Evolutionary conservation across 2,888 invertebrate species (phyloP).

Genomic region (Lordiphosa fenestrarum): DNA sequence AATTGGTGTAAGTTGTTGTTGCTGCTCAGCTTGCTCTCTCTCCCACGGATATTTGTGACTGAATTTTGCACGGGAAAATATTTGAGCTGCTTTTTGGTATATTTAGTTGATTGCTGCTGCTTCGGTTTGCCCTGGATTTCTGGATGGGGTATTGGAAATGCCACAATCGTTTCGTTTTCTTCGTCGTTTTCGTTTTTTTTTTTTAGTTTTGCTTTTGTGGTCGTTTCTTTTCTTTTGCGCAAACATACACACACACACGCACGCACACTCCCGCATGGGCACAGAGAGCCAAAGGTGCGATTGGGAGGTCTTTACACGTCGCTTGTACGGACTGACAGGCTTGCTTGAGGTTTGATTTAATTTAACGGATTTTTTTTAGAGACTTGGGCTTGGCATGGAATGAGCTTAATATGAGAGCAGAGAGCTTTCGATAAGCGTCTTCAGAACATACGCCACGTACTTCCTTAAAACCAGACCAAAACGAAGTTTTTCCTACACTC

Average conservation of each 20-base stretch:
- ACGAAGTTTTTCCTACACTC: too few species aligned
- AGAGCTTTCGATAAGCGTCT: too few species aligned
- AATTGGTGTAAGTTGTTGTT: slow-evolving; percentile 1
- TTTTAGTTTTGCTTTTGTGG: slow-evolving; percentile 8
- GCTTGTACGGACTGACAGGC: not conserved
- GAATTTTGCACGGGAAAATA: not conserved
- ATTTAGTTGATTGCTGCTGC: not conserved
- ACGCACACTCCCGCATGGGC: not conserved
- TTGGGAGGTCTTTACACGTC: slow-evolving; percentile 12
- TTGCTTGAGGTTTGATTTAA: too few species aligned
- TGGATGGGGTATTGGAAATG: slow-evolving; percentile 10
- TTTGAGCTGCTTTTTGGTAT: not conserved
- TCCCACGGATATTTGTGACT: too few species aligned
- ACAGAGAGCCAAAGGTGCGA: slow-evolving; percentile 4
- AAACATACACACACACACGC: slow-evolving; percentile 9
- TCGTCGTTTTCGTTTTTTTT: not conserved
- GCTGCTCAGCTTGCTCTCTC: too few species aligned
- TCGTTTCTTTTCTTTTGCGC: slow-evolving; percentile 22
- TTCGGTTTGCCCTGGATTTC: slow-evolving; percentile 8
- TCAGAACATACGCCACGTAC: too few species aligned
- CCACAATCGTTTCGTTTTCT: slow-evolving; percentile 12
- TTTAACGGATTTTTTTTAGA: too few species aligned
- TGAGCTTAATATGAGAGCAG: too few species aligned
- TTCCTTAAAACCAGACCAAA: too few species aligned
- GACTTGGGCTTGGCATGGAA: too few species aligned